Evolutionary conservation across 2,888 invertebrate genomes (phyloP), one percentile per base, ranked within the genome.

Genomic region (Polydrusus tereticollis): DNA sequence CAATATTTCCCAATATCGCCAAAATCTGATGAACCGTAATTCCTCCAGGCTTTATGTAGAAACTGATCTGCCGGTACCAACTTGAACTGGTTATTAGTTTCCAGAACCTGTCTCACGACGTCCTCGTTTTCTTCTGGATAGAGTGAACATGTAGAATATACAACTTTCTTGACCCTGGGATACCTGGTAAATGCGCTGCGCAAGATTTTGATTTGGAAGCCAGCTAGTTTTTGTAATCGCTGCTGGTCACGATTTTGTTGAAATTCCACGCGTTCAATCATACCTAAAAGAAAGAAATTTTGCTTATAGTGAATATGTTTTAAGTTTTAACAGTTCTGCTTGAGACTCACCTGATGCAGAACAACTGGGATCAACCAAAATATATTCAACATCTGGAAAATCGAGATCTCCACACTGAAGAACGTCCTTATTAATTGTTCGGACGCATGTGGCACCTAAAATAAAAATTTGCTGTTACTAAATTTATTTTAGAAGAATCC

Each of bases 281-380:
- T 90, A 33, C 94, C 90, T 87, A 72, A 55, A 82, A 79, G 76
- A 36, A 52, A n/a, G n/a, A n/a, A n/a, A n/a, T n/a, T n/a, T n/a
- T n/a, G n/a, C n/a, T n/a, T n/a, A n/a, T n/a, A n/a, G n/a, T n/a
- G n/a, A n/a, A n/a, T n/a, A n/a, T n/a, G n/a, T n/a, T n/a, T n/a
- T n/a, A n/a, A n/a, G n/a, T n/a, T n/a, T n/a, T n/a, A n/a, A n/a
- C n/a, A n/a, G n/a, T n/a, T n/a, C n/a, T n/a, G n/a, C n/a, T n/a
- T n/a, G n/a, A n/a, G 41, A 73, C 62, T 87, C 88, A 91, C 96
- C 98, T 83, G 97, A 95, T 45, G 99, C 98, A 21, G 97, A 95
- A 85, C 99, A 99, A 67, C 97, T 95, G 0, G 99, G 98, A 86
- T 99, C 99, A 0, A 99, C 91, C n/a, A 99, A 86, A 77, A 98